Base-by-base conservation (phyloP, 2,113 vertebrate genomes). In the Poecilia latipinna region DNA sequence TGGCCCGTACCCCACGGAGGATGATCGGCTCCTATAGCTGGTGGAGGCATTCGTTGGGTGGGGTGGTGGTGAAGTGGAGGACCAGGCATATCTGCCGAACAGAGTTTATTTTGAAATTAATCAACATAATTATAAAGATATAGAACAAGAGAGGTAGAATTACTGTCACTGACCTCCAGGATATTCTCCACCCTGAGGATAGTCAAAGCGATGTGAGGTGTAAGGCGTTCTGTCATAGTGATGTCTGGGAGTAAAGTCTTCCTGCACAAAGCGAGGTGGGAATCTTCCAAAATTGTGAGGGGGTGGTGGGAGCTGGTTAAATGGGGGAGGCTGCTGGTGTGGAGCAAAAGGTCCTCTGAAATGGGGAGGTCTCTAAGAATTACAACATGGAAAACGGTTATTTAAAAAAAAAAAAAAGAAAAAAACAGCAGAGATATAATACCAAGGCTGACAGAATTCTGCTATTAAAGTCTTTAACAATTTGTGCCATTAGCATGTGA, bases 221-320 rank as follows among this genome's bases (percentile, higher is more conserved):
- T 97, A 99, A 0, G 97, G 97, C 61, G 97, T 96, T 66, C 97
- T 93, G 87, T 99, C 97, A 15, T 97, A 99, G 79, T 97, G 97
- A 90, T 98, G 97, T 51, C 97, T 94, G 0, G 97, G 97, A 19
- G 98, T 96, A 48, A 99, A 98, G 74, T 99, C 98, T 0, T 99
- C 98, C 91, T 98, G 98, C 96, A 99, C 96, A 89, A 98, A 99
- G 72, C 97, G 97, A 1, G 97, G 97, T 0, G 97, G 97, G 85
- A 98, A 99, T 84, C 98, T 96, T 77, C 96, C 97, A 79, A 99
- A 99, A 87, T 93, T 96, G 89, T 97, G 96, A 65, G 97, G 97
- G 1, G 97, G 97, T 26, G 97, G 98, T 0, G 98, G 98, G 2
- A 97, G 97, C 90, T 98, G 98, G 93, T 94, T 98, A 88, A 97